Evolutionary conservation across 2,113 vertebrate genomes (phyloP).

Genomic region (Tupaia chinensis): DNA sequence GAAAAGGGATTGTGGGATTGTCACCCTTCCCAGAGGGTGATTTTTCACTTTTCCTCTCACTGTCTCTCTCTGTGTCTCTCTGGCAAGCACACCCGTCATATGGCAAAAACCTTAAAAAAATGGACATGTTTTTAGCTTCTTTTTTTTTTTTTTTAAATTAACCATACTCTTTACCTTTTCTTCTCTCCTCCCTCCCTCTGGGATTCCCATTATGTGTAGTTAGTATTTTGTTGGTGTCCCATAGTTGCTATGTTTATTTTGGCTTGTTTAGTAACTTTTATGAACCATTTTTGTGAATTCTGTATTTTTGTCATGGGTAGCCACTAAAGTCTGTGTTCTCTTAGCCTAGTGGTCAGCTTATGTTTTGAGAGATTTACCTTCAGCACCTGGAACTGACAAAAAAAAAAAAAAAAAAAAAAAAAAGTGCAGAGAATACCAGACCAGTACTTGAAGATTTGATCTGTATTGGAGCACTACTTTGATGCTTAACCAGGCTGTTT

Average conservation of each 20-base stretch:
- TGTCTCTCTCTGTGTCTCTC: too few relatives aligned
- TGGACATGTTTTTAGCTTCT: too few relatives aligned
- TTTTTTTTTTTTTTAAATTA: too few relatives aligned
- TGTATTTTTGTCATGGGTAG: not conserved
- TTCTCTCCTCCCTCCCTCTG: not conserved
- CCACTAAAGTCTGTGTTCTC: not conserved
- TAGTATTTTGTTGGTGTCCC: not conserved
- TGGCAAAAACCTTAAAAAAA: too few relatives aligned
- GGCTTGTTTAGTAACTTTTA: not conserved
- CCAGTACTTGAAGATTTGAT: not conserved
- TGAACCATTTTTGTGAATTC: not conserved
- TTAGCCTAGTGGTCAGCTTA: not conserved
- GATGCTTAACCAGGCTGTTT: not conserved
- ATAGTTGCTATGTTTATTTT: not conserved
- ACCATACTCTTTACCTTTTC: not conserved
- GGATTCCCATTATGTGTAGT: not conserved
- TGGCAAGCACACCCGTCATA: too few relatives aligned
- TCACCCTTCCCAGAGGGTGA: too few relatives aligned
- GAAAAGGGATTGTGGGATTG: too few relatives aligned
- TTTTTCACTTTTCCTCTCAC: too few relatives aligned
- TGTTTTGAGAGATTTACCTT: not conserved
- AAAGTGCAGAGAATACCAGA: not conserved
- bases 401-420: not conserved
- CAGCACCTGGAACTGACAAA: not conserved
- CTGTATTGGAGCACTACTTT: not conserved